Conservation (phyloP, 2,797 vertebrate species). For the Falco berigora region DNA sequence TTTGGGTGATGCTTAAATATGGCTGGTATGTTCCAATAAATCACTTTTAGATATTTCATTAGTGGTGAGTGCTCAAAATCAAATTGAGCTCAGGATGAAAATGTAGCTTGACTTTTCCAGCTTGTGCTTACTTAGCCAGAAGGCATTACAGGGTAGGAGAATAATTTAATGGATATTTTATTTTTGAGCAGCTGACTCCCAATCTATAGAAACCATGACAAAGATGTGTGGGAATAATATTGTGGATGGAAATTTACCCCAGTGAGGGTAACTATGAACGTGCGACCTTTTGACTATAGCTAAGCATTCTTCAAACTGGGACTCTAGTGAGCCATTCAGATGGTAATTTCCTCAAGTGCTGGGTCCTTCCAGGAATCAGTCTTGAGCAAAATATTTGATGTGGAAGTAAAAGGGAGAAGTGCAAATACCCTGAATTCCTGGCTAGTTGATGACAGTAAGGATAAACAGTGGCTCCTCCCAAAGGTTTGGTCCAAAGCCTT, state of each 20-base stretch:
- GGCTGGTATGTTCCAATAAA: constrained; percentile 25
- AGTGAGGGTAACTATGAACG: background rate
- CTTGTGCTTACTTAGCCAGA: background rate
- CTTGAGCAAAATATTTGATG: background rate
- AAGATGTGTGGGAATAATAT: background rate
- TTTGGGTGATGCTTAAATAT: constrained; percentile 42
- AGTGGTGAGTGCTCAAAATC: background rate
- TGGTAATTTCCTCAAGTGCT: background rate
- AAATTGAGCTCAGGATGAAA: constrained; percentile 16
- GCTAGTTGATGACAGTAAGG: background rate
- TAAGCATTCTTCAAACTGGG: background rate
- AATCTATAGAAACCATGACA: background rate
- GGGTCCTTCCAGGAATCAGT: background rate
- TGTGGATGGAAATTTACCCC: background rate
- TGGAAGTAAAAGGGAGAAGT: background rate
- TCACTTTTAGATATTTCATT: constrained; percentile 48
- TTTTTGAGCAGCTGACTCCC: background rate
- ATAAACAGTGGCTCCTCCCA: background rate
- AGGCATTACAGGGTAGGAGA: background rate
- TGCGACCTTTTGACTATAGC: background rate
- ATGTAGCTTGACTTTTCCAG: background rate
- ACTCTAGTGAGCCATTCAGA: background rate
- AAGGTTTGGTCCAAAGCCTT: background rate
- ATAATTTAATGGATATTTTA: background rate
- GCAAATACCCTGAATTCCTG: background rate